Base-by-base conservation (phyloP, 1,140 invertebrate genomes). In the Conus betulinus region DNA sequence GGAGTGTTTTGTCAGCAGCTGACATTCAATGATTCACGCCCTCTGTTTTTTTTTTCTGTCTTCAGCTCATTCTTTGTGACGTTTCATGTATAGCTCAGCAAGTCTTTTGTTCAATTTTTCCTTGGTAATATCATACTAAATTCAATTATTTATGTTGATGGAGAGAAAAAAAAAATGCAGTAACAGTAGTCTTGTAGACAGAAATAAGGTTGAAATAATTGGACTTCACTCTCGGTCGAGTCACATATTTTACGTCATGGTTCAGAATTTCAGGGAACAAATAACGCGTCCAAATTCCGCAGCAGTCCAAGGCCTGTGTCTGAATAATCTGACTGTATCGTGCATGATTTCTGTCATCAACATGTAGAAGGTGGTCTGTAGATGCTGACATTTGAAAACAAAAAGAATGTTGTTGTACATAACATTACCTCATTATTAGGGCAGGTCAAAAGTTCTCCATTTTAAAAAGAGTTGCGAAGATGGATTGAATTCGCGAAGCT, bases 1-100 rank as follows among this genome's bases (percentile, higher is more conserved):
- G 71, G 57, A n/a, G 51, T 60, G 76, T 86, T 53, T 53, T 87
- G 89, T 89, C 87, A 89, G 85, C 88, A 87, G 74, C 88, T 87
- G 85, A 74, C 83, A 84, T 60, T 90, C 81, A 76, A 74, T 60
- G 71, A 84, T 63, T 90, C 81, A 85, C 71, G 57, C 86, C 57
- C 89, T 81, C 89, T 76, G 55, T 78, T 23, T 84, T 84, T 23
- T 84, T 84, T n/a, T 71, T 71, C 67, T 71, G 6, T 71, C 67
- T 60, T 60, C 57, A 60, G 57, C 57, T 6, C 67, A 71, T 71
- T 71, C 67, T 71, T 71, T 71, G 67, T 71, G 67, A 71, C 67
- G 67, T 71, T 71, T 11, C 57, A 71, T 13, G 60, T 63, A 63
- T 63, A 13, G 60, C 60, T 63, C 17, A 13, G 4, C 17, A 11